phyloP scores from a whole-genome alignment of 30 jellyfish, hydroid and myxozoan genomes.

The Catostylus mosaicus region DNA sequence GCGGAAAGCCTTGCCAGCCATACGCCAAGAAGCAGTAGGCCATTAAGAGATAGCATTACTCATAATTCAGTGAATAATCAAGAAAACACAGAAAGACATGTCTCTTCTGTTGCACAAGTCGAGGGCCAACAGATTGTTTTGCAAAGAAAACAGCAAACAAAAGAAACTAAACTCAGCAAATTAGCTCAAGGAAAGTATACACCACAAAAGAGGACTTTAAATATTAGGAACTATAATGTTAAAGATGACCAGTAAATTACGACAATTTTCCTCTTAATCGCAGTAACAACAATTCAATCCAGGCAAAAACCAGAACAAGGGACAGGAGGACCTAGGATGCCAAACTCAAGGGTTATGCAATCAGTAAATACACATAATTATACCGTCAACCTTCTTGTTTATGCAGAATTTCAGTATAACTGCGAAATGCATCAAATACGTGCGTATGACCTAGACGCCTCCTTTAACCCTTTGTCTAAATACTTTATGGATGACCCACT shows the following conservation, averaged over 20 bases:
- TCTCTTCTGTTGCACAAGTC: conserved; percentile 11
- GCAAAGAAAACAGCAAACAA: conserved; percentile 12
- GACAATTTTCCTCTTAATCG: not conserved
- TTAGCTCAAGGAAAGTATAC: conserved; percentile 52
- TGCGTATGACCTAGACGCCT: too few species aligned
- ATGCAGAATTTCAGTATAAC: too few species aligned
- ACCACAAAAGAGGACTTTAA: conserved; percentile 14
- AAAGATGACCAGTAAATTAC: conserved; percentile 21
- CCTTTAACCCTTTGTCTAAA: too few species aligned
- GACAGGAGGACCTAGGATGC: too few species aligned
- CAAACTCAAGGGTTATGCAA: too few species aligned
- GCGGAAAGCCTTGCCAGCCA: conserved; percentile 56
- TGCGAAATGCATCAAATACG: too few species aligned
- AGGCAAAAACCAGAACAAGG: too few species aligned
- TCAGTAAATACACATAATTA: too few species aligned
- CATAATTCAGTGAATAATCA: not conserved
- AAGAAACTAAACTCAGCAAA: conserved; percentile 41
- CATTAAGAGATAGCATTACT: not conserved
- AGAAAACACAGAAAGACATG: not conserved
- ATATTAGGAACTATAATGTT: conserved; percentile 53
- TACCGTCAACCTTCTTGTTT: too few species aligned
- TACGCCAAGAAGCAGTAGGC: conserved; percentile 59
- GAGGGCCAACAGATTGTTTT: conserved; percentile 33
- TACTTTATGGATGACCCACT: too few species aligned
- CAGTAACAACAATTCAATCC: not conserved